A percentile compares a stretch with the other conserved stretches of the same genome.
Conservation (phyloP, 2,113 vertebrate species). For the Taxidea taxus region DNA sequence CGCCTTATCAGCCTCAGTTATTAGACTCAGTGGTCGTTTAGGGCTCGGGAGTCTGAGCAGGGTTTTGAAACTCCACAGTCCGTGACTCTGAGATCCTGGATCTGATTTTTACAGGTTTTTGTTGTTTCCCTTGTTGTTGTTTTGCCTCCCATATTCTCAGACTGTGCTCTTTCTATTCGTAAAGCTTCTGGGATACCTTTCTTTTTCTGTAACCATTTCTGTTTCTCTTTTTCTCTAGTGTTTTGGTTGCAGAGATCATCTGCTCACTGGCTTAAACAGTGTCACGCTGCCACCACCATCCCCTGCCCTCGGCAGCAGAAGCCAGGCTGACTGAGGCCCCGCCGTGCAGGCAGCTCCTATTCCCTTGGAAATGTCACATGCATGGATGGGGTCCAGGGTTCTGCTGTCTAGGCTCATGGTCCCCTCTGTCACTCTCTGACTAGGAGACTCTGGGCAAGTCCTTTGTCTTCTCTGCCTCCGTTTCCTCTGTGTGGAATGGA, state of each 20-base stretch:
- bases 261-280: not conserved
- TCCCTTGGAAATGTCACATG: not conserved
- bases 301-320: no score
- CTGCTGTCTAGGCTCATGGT: not conserved
- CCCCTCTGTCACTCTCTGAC: not conserved
- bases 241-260: not conserved
- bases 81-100: not conserved
- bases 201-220: not conserved
- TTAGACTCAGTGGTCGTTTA: not conserved
- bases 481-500: not conserved
- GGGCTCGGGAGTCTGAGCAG: not conserved
- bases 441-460: not conserved
- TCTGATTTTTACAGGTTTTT: not conserved
- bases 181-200: not conserved
- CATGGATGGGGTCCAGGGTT: not conserved
- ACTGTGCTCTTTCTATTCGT: not conserved
- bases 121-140: not conserved
- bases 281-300: not conserved
- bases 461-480: not conserved
- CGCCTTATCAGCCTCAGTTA: not conserved
- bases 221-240: not conserved
- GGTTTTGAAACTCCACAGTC: fast-evolving
- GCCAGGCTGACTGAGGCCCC: not conserved
- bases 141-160: not conserved
- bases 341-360: not conserved